These are phyloP conservation scores for Eudemis profundana DNA, from an alignment of 2,888 invertebrate species.

Conservation along the genomic window DNA sequence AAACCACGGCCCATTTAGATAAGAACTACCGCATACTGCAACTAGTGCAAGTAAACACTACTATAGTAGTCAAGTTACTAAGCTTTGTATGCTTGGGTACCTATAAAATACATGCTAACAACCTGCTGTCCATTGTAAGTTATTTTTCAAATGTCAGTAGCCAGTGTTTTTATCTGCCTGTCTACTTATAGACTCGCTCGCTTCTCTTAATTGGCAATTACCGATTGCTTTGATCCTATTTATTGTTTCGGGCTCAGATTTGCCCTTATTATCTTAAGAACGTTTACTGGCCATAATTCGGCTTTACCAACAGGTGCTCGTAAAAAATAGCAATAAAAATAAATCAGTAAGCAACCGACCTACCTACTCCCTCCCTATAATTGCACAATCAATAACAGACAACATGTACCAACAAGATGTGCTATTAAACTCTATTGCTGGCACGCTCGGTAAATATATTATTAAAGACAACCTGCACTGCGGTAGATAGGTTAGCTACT, in stretches of 20 bases:
- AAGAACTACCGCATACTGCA: slow-evolving; percentile 63
- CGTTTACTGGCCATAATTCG: slow-evolving; percentile 39
- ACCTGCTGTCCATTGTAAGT: slow-evolving; percentile 4
- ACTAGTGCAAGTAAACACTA: slow-evolving; percentile 56
- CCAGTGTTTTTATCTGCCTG: slow-evolving; percentile 18
- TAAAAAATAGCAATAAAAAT: slow-evolving; percentile 36
- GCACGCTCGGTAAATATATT: slow-evolving; percentile 37
- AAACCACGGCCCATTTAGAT: slow-evolving; percentile 81
- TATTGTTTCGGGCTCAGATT: slow-evolving; percentile 30
- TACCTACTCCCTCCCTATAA: slow-evolving; percentile 26
- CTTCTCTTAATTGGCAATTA: slow-evolving; percentile 39
- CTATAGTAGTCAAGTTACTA: slow-evolving; percentile 45
- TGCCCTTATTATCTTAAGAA: slow-evolving; percentile 36
- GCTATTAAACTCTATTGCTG: slow-evolving; percentile 37
- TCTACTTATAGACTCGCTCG: slow-evolving; percentile 25
- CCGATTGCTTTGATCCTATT: slow-evolving; percentile 34
- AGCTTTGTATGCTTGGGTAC: background rate
- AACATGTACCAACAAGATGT: slow-evolving; percentile 20
- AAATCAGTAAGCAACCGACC: slow-evolving; percentile 25
- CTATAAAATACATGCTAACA: slow-evolving; percentile 3
- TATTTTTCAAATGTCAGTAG: slow-evolving; percentile 19
- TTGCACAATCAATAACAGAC: slow-evolving; percentile 35
- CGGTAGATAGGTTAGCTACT: slow-evolving; percentile 1
- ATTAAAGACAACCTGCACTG: slow-evolving; percentile 24
- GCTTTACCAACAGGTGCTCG: slow-evolving; percentile 32